phyloP scores from a whole-genome alignment of 2,113 vertebrate genomes.

The Silurus meridionalis region DNA sequence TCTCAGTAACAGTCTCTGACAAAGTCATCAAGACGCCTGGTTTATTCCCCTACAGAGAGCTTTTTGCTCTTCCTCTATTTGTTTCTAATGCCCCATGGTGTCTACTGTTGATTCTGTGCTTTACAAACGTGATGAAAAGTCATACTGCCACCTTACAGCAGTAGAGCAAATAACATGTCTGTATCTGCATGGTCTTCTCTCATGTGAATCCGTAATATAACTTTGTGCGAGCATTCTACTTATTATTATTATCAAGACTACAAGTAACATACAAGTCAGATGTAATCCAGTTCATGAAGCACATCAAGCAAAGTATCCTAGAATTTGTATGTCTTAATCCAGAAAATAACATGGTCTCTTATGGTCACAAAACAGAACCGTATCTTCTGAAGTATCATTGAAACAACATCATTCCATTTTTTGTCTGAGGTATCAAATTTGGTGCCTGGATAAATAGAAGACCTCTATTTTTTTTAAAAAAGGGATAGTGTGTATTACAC shows the following conservation, averaged over 20 bases:
- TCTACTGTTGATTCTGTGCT: background rate
- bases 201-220: background rate
- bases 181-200: background rate
- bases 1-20: background rate
- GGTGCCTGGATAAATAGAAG: background rate
- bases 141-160: background rate
- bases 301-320: background rate
- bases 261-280: background rate
- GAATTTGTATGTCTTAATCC: background rate
- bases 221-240: background rate
- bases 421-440: background rate
- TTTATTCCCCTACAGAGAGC: background rate
- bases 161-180: background rate
- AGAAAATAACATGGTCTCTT: background rate
- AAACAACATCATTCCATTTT: background rate
- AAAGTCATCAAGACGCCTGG: slow-evolving; percentile 18
- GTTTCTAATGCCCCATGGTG: background rate
- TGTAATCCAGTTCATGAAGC: background rate
- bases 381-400: background rate
- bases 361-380: background rate
- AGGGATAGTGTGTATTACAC: background rate
- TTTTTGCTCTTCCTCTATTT: slow-evolving; percentile 4
- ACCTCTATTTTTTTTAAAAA: background rate
- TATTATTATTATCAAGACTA: background rate
- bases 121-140: background rate